phyloP scores from a whole-genome alignment of 2,888 invertebrate genomes.

The Leptinotarsa tumamoca region DNA sequence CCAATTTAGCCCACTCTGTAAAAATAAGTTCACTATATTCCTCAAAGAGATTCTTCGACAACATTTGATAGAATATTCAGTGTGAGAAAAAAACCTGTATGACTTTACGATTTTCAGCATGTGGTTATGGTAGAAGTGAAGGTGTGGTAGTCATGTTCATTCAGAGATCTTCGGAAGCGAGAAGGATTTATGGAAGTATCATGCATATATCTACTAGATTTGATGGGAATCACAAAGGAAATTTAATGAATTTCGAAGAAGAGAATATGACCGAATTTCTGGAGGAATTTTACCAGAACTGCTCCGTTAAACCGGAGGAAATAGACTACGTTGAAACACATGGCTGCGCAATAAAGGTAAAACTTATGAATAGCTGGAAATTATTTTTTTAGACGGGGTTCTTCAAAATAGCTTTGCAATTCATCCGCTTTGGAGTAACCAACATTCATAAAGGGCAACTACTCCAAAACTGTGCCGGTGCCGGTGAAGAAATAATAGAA shows the following conservation, averaged over 20 bases:
- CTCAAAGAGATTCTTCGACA: no score
- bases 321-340: constrained; percentile 64
- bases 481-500: no score
- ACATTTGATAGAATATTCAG: no score
- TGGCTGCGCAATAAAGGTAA: constrained; percentile 62
- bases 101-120: constrained; percentile 66
- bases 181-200: constrained; percentile 69
- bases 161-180: constrained; percentile 74
- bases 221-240: constrained; percentile 69
- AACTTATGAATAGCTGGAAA: neutral
- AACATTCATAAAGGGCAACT: no score
- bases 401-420: no score
- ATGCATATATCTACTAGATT: constrained; percentile 71
- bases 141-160: constrained; percentile 80
- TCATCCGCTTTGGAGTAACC: no score
- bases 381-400: no score
- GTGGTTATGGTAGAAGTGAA: constrained; percentile 88
- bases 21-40: no score
- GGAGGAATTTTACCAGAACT: constrained; percentile 70
- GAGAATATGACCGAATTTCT: constrained; percentile 67
- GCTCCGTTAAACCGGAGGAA: constrained; percentile 61
- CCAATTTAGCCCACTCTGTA: no score
- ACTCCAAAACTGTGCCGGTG: no score
- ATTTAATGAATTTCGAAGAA: constrained; percentile 58
- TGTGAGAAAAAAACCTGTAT: no score